Conservation (phyloP, 2,113 vertebrate genomes). For the Pagrus major region DNA sequence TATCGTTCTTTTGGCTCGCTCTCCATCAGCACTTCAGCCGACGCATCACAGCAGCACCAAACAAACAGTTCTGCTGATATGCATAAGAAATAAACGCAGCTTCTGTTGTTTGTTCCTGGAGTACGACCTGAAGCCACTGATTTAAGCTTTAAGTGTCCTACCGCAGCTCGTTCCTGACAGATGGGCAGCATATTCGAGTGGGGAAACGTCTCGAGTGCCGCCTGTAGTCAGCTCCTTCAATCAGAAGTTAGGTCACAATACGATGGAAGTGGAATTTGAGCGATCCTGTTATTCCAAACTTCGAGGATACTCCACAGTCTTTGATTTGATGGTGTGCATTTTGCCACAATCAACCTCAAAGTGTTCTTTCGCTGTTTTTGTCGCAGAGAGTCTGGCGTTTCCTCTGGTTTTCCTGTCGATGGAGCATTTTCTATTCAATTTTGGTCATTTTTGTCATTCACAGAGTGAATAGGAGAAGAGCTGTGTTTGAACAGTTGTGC, state of each 20-base stretch:
- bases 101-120: constrained; percentile 25
- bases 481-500: background rate
- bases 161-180: constrained; percentile 11
- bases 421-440: background rate
- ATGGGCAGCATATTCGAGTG: constrained; percentile 20
- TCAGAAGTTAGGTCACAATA: background rate
- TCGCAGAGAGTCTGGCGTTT: background rate
- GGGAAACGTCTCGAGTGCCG: background rate
- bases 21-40: background rate
- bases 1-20: background rate
- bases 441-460: background rate
- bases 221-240: background rate
- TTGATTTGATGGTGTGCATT: background rate
- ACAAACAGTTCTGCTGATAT: background rate
- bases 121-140: constrained; percentile 20
- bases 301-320: too few relatives aligned
- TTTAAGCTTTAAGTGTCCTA: background rate
- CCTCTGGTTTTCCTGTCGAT: background rate
- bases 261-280: background rate
- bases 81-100: constrained; percentile 30
- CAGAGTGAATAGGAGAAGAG: background rate
- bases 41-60: background rate
- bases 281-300: background rate
- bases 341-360: background rate
- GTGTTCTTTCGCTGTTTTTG: background rate